Conservation (phyloP, 2,113 vertebrate genomes). For the Hemicordylus capensis region DNA sequence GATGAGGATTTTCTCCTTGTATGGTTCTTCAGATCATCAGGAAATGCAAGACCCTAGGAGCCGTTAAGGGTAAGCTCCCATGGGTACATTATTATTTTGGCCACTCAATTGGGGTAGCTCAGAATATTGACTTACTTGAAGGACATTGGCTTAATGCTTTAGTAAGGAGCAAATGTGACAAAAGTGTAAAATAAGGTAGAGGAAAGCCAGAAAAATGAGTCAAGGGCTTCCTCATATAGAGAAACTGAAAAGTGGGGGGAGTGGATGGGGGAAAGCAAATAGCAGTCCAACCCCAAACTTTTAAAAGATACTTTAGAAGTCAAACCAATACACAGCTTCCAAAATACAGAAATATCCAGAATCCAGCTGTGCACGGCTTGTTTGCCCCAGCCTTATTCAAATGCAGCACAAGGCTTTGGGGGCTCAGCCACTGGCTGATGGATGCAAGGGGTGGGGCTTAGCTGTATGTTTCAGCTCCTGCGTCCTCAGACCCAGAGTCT, state of each 20-base stretch:
- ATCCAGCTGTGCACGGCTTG: no score
- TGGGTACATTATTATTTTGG: not conserved
- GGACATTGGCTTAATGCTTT: not conserved
- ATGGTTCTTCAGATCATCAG: not conserved
- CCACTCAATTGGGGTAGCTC: not conserved
- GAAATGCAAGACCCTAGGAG: not conserved
- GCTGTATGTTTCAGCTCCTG: no score
- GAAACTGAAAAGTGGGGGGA: not conserved
- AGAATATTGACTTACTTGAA: not conserved
- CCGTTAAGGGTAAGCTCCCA: not conserved
- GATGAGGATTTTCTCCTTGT: not conserved
- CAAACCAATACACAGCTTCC: no score
- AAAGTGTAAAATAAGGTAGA: not conserved
- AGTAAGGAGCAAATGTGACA: constrained; percentile 2
- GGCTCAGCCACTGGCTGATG: no score
- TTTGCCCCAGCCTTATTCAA: no score
- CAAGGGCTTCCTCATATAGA: not conserved
- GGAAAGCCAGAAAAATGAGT: not conserved
- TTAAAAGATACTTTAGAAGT: no score
- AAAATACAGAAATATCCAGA: no score
- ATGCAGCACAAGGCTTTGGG: no score
- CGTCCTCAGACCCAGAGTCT: no score
- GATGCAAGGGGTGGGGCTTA: no score
- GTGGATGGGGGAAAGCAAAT: not conserved
- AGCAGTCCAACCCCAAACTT: no score